These are phyloP conservation scores for Vesta saturnalis DNA, from an alignment of 2,888 invertebrate species.

Conservation along the genomic window DNA sequence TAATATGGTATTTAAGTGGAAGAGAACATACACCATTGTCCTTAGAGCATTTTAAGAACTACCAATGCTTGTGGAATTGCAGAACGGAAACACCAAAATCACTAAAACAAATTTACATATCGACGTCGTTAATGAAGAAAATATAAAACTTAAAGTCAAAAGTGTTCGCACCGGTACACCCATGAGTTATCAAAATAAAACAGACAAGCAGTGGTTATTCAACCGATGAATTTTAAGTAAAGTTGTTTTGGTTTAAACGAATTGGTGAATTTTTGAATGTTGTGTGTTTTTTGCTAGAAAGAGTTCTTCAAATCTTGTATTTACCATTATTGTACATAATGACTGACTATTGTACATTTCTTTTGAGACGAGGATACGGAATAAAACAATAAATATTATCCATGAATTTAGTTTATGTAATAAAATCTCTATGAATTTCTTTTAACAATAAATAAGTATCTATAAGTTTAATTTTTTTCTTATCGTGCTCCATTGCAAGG, in stretches of 20 bases:
- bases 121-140: slow-evolving; percentile 3
- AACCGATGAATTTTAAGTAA: background rate
- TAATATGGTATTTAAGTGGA: no score
- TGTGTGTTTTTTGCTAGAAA: background rate
- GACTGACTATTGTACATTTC: background rate
- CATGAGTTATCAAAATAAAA: background rate
- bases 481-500: no score
- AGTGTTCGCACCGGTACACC: background rate
- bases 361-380: background rate
- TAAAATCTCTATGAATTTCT: no score
- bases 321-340: background rate
- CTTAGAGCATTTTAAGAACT: no score
- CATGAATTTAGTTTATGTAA: background rate
- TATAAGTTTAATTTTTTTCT: no score
- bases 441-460: no score
- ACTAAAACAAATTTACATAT: no score
- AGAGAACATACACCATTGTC: no score
- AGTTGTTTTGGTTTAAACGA: no score
- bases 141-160: background rate
- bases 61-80: no score
- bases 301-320: background rate
- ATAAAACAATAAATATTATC: background rate
- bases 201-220: background rate
- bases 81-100: no score
- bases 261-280: no score